Conservation (phyloP, 2,888 invertebrate genomes). For the Meliscaeva auricollis region DNA sequence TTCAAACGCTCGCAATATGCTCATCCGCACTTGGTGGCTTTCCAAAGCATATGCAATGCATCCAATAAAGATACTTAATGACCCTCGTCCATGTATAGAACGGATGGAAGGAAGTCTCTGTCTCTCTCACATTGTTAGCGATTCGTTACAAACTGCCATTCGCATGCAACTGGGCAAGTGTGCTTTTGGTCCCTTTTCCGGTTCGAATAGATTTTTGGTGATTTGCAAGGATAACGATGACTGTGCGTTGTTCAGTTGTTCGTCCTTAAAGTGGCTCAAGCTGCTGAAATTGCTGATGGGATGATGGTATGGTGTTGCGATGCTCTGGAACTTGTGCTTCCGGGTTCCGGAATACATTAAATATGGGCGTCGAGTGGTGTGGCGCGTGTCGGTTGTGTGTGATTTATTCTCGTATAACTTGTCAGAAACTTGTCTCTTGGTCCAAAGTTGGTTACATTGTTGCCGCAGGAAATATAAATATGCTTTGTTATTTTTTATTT, state of each 20-base stretch:
- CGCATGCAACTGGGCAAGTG: conserved; percentile 58
- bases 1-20: conserved; percentile 63
- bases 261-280: conserved; percentile 60
- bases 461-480: conserved; percentile 39
- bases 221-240: conserved; percentile 35
- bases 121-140: conserved; percentile 74
- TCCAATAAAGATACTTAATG: conserved; percentile 62
- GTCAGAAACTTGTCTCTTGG: conserved; percentile 69
- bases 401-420: conserved; percentile 65
- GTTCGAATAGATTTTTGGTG: conserved; percentile 23
- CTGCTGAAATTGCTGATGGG: conserved; percentile 15
- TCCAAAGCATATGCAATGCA: conserved; percentile 65
- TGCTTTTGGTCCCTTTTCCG: conserved; percentile 66
- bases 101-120: conserved; percentile 28
- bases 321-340: conserved; percentile 64
- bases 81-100: conserved; percentile 38
- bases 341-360: conserved; percentile 73
- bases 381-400: conserved; percentile 67
- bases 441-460: conserved; percentile 56
- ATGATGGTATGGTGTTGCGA: conserved; percentile 7
- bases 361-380: conserved; percentile 9
- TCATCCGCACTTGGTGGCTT: conserved; percentile 52
- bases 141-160: conserved; percentile 73
- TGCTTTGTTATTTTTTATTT: conserved; percentile 2
- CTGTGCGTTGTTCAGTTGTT: no score